Percentiles rank a stretch among this genome's conserved stretches.
Evolutionary conservation across 2,113 vertebrate genomes (phyloP).

Genomic region (Glaucidium brasilianum): DNA sequence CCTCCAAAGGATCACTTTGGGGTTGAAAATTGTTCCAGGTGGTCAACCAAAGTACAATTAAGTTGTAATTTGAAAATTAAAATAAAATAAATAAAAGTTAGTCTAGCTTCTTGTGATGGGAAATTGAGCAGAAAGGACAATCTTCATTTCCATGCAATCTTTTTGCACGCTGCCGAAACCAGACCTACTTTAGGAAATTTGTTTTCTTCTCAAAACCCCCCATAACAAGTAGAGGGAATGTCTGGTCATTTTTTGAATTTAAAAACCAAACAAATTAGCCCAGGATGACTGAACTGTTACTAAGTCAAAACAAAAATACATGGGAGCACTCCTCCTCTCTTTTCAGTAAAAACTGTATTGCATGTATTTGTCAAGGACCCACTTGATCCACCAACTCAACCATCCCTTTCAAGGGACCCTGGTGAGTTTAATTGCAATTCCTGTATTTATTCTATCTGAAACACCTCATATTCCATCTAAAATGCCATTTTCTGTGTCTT

Average conservation of each 20-base stretch:
- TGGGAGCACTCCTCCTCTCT: not conserved
- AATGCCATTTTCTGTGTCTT: accelerated
- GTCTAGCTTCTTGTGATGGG: not conserved
- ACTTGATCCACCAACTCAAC: not conserved
- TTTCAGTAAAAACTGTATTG: not conserved
- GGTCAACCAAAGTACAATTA: not conserved
- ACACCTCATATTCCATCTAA: not conserved
- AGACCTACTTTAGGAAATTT: not conserved
- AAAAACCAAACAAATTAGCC: not conserved
- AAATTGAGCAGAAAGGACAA: not conserved
- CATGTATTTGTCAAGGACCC: not conserved
- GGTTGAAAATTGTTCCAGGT: not conserved
- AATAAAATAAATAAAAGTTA: not conserved
- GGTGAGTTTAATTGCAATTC: not conserved
- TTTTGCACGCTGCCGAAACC: not conserved
- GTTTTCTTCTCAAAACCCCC: not conserved
- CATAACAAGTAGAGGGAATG: not conserved
- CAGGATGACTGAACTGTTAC: not conserved
- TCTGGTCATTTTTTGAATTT: not conserved
- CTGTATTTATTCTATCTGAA: not conserved
- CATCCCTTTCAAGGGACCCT: not conserved
- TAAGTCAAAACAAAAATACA: not conserved
- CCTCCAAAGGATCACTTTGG: not conserved
- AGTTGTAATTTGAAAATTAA: not conserved
- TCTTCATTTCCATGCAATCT: not conserved